A percentile compares a stretch with the other conserved stretches of the same genome.
phyloP scores from a whole-genome alignment of 2,797 vertebrate species.

The Sitta carolinensis region DNA sequence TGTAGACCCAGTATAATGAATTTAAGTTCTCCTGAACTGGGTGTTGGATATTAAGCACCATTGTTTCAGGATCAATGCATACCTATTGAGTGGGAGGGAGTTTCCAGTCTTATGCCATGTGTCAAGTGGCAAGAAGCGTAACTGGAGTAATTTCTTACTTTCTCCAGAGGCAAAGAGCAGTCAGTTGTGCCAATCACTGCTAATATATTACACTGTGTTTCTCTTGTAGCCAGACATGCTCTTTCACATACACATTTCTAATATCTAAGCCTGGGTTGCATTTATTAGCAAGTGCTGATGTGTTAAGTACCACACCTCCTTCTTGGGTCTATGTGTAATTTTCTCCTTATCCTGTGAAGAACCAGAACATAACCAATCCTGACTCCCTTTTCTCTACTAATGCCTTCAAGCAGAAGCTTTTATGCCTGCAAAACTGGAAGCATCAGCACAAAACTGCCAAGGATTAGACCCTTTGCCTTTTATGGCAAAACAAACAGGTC shows the following conservation, averaged over 20 bases:
- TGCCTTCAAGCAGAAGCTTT: slow-evolving; percentile 35
- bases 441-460: slow-evolving; percentile 51
- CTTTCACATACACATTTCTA: neutral
- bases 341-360: slow-evolving; percentile 13
- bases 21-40: neutral
- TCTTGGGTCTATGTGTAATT: neutral
- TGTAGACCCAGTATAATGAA: neutral
- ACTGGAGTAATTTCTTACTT: neutral
- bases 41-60: neutral
- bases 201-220: neutral
- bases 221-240: neutral
- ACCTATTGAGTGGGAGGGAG: neutral
- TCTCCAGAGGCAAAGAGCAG: neutral
- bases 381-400: neutral
- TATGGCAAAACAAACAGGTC: slow-evolving; percentile 64
- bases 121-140: neutral
- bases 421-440: slow-evolving; percentile 38
- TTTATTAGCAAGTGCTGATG: slow-evolving; percentile 59
- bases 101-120: neutral
- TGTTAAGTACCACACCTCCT: slow-evolving; percentile 47
- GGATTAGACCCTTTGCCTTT: slow-evolving; percentile 63
- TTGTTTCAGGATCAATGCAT: neutral
- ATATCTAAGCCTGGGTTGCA: neutral
- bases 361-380: neutral
- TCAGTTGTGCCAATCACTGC: neutral